Evolutionary conservation across 2,113 vertebrate species (phyloP).

Genomic region (Elgaria multicarinata): DNA sequence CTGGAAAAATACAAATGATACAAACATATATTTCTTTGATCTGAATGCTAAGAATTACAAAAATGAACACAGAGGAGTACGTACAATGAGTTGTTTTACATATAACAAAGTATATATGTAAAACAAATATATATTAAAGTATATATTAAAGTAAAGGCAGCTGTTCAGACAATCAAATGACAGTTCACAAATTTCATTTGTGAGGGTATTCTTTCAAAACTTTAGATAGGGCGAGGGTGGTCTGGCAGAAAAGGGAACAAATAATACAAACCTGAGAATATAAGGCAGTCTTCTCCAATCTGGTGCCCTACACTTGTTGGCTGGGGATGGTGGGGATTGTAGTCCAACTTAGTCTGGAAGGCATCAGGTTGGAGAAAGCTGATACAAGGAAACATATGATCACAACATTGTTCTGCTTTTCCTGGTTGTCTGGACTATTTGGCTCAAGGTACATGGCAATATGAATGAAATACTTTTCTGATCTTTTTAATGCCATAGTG

Average conservation of each 20-base stretch:
- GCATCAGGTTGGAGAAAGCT: too few relatives aligned
- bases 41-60: neutral
- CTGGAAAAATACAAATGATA: neutral
- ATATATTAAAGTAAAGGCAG: neutral
- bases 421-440: neutral
- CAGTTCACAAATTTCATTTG: neutral
- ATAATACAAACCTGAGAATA: neutral
- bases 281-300: neutral
- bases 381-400: neutral
- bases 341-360: too few relatives aligned
- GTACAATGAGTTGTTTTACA: neutral
- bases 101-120: neutral
- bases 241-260: neutral
- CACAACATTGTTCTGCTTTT: neutral
- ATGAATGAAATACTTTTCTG: neutral
- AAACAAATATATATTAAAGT: too few relatives aligned
- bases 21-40: neutral
- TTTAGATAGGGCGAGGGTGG: neutral
- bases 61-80: neutral
- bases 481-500: neutral
- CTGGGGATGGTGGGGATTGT: too few relatives aligned
- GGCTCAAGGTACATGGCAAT: neutral
- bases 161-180: neutral
- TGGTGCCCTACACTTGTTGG: too few relatives aligned
- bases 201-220: neutral